Base-by-base conservation (phyloP, 2,888 invertebrate species). In the Sarcophaga subvicina region DNA sequence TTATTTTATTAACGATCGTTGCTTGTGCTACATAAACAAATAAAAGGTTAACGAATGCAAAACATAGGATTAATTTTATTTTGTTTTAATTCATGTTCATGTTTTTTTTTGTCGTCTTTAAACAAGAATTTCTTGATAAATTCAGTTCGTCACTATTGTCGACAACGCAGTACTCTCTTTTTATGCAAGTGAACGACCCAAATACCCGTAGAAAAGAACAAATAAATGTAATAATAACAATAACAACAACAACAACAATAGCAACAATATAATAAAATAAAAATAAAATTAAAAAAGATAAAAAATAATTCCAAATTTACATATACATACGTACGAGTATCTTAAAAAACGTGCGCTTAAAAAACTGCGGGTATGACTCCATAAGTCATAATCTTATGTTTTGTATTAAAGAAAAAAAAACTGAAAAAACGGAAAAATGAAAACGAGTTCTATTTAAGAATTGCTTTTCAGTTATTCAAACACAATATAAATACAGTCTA, bases 191-290 rank as follows among this genome's bases (percentile, higher is more conserved):
- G 37, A 77, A 64, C 45, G 71, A 77, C 82, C 82, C 49, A 82
- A 82, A 82, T 82, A 82, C 82, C 82, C 82, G 71, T 47, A 82
- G 76, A 82, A 82, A 76, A 59, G 20, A 5, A 22, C 59, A 76
- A 64, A 76, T 27, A 49, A 73, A 60, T 80, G 62, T 54, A 63
- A 62, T 25, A 75, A 37, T 17, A 75, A 54, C 25, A 27, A 63
- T 20, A 22, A 22, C 22, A 22, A 22, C 22, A 75, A 78, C 60
- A 71, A 54, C 63, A 71, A 66, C 14, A 60, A 22, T 45, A 66
- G n/a, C 45, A 12, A 37, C 37, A 54, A 54, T 54, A 54, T 10
- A 14, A 54, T 1, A 54, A 54, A 49, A 49, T 4, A 49, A 49
- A 10, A 49, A 8, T 69, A n/a, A n/a, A 71, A n/a, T 10, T 76